Conservation (phyloP, 1,140 invertebrate genomes). For the Planococcus citri region DNA sequence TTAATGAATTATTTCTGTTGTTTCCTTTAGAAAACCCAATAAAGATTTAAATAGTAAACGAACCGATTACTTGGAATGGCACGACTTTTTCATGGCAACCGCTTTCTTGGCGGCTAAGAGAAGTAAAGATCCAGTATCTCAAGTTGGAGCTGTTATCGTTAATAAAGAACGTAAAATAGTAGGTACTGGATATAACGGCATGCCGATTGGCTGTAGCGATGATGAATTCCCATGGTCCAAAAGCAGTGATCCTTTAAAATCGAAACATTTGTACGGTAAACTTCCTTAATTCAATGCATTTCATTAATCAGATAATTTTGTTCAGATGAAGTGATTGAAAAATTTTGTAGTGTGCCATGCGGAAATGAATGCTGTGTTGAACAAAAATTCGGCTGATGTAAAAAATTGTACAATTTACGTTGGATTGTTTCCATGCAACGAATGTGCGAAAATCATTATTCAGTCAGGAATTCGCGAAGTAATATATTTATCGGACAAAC, state of each 20-base stretch:
- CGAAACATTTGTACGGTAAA: slow-evolving; percentile 74
- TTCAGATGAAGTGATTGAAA: no score
- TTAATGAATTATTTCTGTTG: no score
- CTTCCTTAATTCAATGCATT: slow-evolving; percentile 11
- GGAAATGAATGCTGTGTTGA: slow-evolving; percentile 91
- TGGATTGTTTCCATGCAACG: slow-evolving; percentile 84
- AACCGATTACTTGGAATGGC: slow-evolving; percentile 45
- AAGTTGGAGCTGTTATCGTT: slow-evolving; percentile 89
- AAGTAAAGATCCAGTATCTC: slow-evolving; percentile 84
- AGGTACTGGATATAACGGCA: slow-evolving; percentile 91
- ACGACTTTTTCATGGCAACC: slow-evolving; percentile 89
- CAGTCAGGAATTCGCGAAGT: slow-evolving; percentile 78
- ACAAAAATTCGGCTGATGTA: slow-evolving; percentile 68
- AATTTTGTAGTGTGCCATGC: slow-evolving; percentile 78
- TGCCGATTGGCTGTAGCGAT: slow-evolving; percentile 78
- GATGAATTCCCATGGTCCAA: slow-evolving; percentile 76
- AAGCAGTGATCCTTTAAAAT: slow-evolving; percentile 43
- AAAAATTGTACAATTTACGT: slow-evolving; percentile 75
- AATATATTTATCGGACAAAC: slow-evolving; percentile 70
- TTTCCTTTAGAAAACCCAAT: background rate
- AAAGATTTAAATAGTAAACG: slow-evolving; percentile 13
- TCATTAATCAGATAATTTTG: no score
- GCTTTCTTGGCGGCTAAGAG: slow-evolving; percentile 71
- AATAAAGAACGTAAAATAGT: slow-evolving; percentile 81
- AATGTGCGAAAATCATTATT: slow-evolving; percentile 94